Conservation (phyloP, 2,113 vertebrate species). For the Diglossa brunneiventris region DNA sequence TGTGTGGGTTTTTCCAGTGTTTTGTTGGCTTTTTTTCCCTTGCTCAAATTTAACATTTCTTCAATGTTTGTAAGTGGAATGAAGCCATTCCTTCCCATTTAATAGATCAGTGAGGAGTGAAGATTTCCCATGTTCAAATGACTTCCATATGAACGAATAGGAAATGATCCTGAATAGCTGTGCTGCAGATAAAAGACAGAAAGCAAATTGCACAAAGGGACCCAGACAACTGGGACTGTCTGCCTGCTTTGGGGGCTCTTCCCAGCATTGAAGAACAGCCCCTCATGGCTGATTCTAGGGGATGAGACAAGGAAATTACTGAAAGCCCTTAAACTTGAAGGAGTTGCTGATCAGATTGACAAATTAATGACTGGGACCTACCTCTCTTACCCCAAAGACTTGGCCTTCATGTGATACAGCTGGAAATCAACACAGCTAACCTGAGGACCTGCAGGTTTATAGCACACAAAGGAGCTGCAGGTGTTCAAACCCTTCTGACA, state of each 20-base stretch:
- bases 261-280: background rate
- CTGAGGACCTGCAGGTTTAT: background rate
- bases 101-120: background rate
- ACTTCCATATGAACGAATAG: background rate
- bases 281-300: background rate
- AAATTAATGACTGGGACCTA: background rate
- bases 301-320: background rate
- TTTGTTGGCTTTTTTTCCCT: background rate
- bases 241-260: background rate
- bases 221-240: background rate
- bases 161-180: background rate
- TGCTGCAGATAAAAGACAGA: background rate
- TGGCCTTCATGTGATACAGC: background rate
- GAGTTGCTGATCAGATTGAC: background rate
- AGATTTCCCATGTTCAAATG: background rate
- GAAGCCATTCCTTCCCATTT: background rate
- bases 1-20: background rate
- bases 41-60: background rate
- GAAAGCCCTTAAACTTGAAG: background rate
- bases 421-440: background rate
- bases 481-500: background rate
- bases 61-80: background rate
- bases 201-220: background rate
- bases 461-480: background rate
- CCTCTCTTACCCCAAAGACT: background rate